These are phyloP conservation scores for Coreius guichenoti DNA, from an alignment of 2,797 vertebrate species.

Conservation along the genomic window DNA sequence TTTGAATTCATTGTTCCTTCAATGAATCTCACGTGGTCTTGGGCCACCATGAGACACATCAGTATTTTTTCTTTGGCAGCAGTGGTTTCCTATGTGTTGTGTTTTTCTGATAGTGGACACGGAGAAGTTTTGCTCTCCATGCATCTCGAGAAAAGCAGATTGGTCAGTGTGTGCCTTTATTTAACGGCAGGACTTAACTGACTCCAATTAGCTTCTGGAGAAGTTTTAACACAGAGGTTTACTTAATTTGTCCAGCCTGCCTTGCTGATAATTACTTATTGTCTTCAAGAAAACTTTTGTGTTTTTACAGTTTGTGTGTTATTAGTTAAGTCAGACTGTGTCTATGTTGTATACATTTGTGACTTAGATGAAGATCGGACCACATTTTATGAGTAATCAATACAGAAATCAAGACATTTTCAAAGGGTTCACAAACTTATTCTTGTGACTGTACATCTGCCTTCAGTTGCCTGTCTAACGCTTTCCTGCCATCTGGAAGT, in stretches of 20 bases:
- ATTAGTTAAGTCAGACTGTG: neutral
- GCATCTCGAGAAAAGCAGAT: neutral
- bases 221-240: neutral
- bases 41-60: neutral
- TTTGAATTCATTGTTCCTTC: neutral
- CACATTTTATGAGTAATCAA: neutral
- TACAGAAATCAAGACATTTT: neutral
- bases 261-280: neutral
- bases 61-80: neutral
- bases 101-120: neutral
- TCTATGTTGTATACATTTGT: neutral
- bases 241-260: neutral
- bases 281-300: neutral
- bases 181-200: neutral
- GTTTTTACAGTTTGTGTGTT: neutral
- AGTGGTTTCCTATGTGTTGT: neutral
- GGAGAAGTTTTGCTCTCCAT: neutral
- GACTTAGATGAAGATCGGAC: neutral
- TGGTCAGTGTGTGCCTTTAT: neutral
- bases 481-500: slow-evolving; percentile 70
- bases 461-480: slow-evolving; percentile 28
- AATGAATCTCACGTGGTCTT: neutral
- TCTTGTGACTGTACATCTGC: neutral
- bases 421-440: neutral
- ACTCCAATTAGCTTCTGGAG: neutral